Evolutionary conservation across 2,888 invertebrate genomes (phyloP).

Genomic region (Drepana falcataria): DNA sequence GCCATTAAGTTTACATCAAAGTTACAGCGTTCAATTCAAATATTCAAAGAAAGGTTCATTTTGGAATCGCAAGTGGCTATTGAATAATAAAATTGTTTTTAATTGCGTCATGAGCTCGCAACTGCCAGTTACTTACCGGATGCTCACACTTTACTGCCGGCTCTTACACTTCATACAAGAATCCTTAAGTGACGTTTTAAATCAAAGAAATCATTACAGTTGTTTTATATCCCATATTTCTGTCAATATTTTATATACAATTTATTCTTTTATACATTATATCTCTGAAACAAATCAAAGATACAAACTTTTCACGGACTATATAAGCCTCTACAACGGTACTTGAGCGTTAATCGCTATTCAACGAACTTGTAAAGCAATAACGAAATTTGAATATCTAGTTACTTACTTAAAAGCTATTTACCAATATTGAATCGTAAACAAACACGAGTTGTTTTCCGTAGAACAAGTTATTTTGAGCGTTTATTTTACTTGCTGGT

Average conservation of each 20-base stretch:
- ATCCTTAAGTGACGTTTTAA: slow-evolving; percentile 33
- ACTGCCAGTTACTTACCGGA: slow-evolving; percentile 18
- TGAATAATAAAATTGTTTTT: slow-evolving; percentile 30
- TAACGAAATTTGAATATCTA: slow-evolving; percentile 32
- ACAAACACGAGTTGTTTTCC: slow-evolving; percentile 23
- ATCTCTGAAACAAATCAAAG: slow-evolving; percentile 12
- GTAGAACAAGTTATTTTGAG: slow-evolving; percentile 26
- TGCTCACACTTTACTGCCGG: slow-evolving; percentile 22
- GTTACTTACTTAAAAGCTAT: slow-evolving; percentile 20
- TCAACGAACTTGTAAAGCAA: slow-evolving; percentile 28
- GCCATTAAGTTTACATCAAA: slow-evolving; percentile 28
- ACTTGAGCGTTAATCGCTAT: slow-evolving; percentile 18
- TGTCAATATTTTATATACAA: too few species aligned
- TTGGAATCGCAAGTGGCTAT: slow-evolving; percentile 24
- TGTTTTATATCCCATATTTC: too few species aligned
- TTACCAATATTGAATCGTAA: slow-evolving; percentile 36
- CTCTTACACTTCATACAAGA: slow-evolving; percentile 42
- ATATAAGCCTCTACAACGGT: slow-evolving; percentile 11
- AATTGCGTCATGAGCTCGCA: slow-evolving; percentile 25
- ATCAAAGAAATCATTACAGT: slow-evolving; percentile 17
- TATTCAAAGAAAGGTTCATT: slow-evolving; percentile 24
- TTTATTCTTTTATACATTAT: neutral
- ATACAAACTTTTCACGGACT: slow-evolving; percentile 11
- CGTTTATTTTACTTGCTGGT: slow-evolving; percentile 38
- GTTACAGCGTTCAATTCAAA: slow-evolving; percentile 14